Evolutionary conservation across 2,797 vertebrate genomes (phyloP).

Genomic region (Harpagifer antarcticus): DNA sequence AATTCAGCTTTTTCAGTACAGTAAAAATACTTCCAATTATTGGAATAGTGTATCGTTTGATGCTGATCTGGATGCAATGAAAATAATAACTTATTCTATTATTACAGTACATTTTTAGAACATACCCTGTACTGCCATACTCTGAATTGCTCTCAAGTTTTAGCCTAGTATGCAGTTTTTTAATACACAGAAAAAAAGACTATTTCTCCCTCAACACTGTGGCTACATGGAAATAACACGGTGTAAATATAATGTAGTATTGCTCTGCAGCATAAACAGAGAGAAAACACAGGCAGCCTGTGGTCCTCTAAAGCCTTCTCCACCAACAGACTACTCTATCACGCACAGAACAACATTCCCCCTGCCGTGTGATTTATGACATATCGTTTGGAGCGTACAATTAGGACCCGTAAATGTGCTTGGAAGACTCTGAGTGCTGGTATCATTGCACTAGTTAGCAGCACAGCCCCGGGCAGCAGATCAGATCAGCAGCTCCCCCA

Average conservation of each 20-base stretch:
- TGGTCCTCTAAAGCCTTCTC: slow-evolving; percentile 38
- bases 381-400: slow-evolving; percentile 63
- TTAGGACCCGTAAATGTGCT: slow-evolving; percentile 67
- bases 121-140: not conserved
- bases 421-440: slow-evolving; percentile 56
- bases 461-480: slow-evolving; percentile 46
- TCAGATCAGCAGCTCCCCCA: slow-evolving; percentile 48
- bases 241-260: slow-evolving; percentile 53
- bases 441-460: slow-evolving; percentile 46
- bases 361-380: slow-evolving; percentile 69
- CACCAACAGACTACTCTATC: slow-evolving; percentile 41
- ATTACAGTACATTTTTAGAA: not conserved
- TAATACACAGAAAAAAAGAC: slow-evolving; percentile 32
- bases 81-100: not conserved
- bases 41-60: not conserved
- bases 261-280: slow-evolving; percentile 59
- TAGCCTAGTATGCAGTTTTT: slow-evolving; percentile 34
- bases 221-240: slow-evolving; percentile 53
- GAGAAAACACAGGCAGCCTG: slow-evolving; percentile 48
- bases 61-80: not conserved
- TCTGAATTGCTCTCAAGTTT: slow-evolving; percentile 14
- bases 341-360: slow-evolving; percentile 32
- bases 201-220: slow-evolving; percentile 54
- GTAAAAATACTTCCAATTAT: not conserved
- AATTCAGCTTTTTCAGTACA: too few relatives aligned